Evolutionary conservation across 2,888 invertebrate genomes (phyloP), one percentile per base, ranked within the genome.

Genomic region (Lucinisca nassula): DNA sequence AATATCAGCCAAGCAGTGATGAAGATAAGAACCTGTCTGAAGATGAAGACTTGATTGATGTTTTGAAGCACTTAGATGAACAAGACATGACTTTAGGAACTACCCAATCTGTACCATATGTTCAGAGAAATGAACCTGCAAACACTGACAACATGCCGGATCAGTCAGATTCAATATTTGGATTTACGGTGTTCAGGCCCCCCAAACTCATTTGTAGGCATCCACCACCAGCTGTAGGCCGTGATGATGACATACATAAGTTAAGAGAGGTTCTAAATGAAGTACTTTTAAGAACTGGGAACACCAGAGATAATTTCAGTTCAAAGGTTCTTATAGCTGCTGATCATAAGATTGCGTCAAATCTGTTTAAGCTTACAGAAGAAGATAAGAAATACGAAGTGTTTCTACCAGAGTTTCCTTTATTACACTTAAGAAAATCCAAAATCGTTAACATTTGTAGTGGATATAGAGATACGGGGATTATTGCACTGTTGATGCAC

Each of bases 201-300:
- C 86, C 84, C 6, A 58, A 72, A 12, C 51, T 84, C 17, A n/a
- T 89, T 10, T 75, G 78, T 24, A 79, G 88, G 67, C 89, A 89
- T 55, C 91, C 91, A 17, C 90, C 88, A 21, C 88, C 91, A 32
- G 87, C 89, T 45, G 83, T 76, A 32, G 91, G 91, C 14, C 32
- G 84, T 27, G 85, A 90, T 81, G 89, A 89, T 80, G 87, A 90
- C 35, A 72, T 80, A 14, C 4, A 8, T 38, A 83, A 85, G 30
- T 51, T 85, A 3, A 77, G 38, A 75, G 80, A 90, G 77, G 76
- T 82, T n/a, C 72, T 88, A 0, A 84, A 87, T 88, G 84, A 82
- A 51, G 75, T 85, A 24, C 27, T 88, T 3, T 32, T 85, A 4
- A 88, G 82, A 73, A 30, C 27, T 0, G 88, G 84, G 14, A 79